Evolutionary conservation across 2,113 vertebrate genomes (phyloP), one percentile per base, ranked within the genome.

Genomic region (Dipodomys ordii): DNA sequence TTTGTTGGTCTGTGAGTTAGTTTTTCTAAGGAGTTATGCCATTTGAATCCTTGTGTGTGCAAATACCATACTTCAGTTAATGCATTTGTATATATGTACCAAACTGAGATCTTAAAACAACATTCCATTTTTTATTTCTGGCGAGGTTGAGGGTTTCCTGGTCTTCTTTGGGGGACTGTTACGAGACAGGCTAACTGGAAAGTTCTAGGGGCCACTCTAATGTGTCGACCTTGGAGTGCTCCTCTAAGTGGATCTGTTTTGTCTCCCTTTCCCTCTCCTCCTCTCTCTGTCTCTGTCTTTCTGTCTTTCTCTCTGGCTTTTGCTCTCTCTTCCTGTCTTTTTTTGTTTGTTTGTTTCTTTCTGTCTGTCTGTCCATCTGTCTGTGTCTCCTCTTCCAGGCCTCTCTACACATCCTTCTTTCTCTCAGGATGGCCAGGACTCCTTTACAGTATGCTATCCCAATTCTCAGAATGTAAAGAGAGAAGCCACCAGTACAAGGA

Each of bases 101-200:
- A 57, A 57, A 57, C 65, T 27, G 67, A 30, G 30, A 62, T 32
- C 73, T 74, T 83, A 76, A 84, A 85, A 78, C 12, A 90, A 22
- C 8, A 64, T 60, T 0, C 15, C 49, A 32, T 64, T 80, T 89
- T 35, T 71, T 80, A 19, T 88, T 82, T 71, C n/a, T 76, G 11
- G 13, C 53, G 53, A 88, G 22, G 82, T 72, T 91, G n/a, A 79
- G 16, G 32, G 1, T 82, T 85, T 65, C 79, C 20, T 49, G 64
- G 67, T 74, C 83, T 62, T 87, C 6, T 16, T 85, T 68, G 28
- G 12, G 65, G 5, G 18, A 46, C 15, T 79, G 2, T 68, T 27
- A 22, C 13, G 39, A 28, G 71, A 35, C 60, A 90, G 9, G 15
- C 19, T 74, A 71, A 19, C 22, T 73, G 30, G 20, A 65, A 71